Evolutionary conservation across 35 echinoderm and acorn worm species (phyloP), one percentile per base, ranked within the genome.

Genomic region (Heliocidaris tuberculata): DNA sequence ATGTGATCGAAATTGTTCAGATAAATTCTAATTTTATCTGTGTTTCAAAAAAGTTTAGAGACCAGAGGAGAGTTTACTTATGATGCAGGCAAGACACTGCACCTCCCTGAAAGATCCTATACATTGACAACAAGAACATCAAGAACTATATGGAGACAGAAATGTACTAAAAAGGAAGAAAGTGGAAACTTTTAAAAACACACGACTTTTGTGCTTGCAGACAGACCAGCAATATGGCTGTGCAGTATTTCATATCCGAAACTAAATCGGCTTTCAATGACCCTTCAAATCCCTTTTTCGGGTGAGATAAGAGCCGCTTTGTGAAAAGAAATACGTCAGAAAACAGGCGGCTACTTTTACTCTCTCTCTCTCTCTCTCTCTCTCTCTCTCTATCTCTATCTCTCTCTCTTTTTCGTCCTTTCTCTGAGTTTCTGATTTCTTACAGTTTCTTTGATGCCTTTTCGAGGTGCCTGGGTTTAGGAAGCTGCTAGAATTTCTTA

Each of bases 301-400:
- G 60, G 17, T 31, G 86, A 7, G 15, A 88, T 42, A 19, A 88
- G 86, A 88, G 86, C 86, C 86, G 86, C 86, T 88, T 88, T 88
- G 86, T 42, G 47, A 88, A 48, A 88, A 88, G 47, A 9, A 15
- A 32, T 48, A 88, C 47, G 10, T 19, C 31, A 9, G 30, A 88
- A 88, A 88, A 70, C 60, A 70, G 60, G 16, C 60, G 60, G 60
- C 60, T 70, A 70, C 60, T 70, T 70, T 70, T 27, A 70, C 60
- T 21, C 60, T 70, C 17, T 70, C 60, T 70, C 35, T 42, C 35
- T 42, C 0, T 42, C 35, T 42, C 35, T 42, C 35, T 42, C 35
- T 42, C 35, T 42, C 35, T 42, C 35, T 70, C 60, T 70, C 60
- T 70, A 0, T 42, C 35, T 42, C 35, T 42, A 0, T 42, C 35